A percentile compares a stretch with the other conserved stretches of the same genome.
Evolutionary conservation across 2,113 vertebrate genomes (phyloP).

Genomic region (Malurus elegans): DNA sequence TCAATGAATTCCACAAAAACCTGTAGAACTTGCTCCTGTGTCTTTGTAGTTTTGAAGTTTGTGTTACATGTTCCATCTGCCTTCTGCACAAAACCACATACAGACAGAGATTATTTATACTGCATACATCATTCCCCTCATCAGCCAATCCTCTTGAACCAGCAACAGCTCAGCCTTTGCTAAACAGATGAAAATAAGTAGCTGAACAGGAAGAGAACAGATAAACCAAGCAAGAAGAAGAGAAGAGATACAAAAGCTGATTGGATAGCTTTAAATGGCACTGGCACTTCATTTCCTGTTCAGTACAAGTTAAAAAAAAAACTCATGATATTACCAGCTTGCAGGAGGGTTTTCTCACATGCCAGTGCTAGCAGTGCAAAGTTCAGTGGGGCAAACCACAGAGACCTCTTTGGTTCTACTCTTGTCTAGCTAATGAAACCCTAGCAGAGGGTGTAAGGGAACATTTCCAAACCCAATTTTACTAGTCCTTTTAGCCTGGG

Average conservation of each 20-base stretch:
- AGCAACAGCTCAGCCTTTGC: neutral
- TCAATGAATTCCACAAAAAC: slow-evolving; percentile 90
- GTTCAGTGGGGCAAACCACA: slow-evolving; percentile 7
- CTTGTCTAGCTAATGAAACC: neutral
- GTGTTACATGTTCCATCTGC: slow-evolving; percentile 90
- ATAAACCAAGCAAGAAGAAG: slow-evolving; percentile 2
- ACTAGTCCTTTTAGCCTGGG: neutral
- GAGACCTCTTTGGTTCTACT: neutral
- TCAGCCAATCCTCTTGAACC: neutral
- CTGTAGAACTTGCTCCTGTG: slow-evolving; percentile 84
- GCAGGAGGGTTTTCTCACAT: neutral
- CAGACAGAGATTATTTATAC: neutral
- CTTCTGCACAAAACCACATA: slow-evolving; percentile 76
- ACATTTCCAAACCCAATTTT: neutral
- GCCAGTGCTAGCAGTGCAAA: neutral
- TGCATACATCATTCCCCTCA: neutral
- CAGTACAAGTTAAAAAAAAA: neutral
- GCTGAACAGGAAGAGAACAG: neutral
- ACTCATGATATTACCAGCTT: neutral
- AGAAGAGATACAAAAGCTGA: neutral
- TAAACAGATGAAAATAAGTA: slow-evolving; percentile 11
- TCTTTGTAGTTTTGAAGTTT: slow-evolving; percentile 94
- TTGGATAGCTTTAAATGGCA: neutral
- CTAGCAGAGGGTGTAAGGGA: neutral
- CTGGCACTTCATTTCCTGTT: neutral